Evolutionary conservation across 2,113 vertebrate genomes (phyloP), one percentile per base, ranked within the genome.

Genomic region (Elaphurus davidianus): DNA sequence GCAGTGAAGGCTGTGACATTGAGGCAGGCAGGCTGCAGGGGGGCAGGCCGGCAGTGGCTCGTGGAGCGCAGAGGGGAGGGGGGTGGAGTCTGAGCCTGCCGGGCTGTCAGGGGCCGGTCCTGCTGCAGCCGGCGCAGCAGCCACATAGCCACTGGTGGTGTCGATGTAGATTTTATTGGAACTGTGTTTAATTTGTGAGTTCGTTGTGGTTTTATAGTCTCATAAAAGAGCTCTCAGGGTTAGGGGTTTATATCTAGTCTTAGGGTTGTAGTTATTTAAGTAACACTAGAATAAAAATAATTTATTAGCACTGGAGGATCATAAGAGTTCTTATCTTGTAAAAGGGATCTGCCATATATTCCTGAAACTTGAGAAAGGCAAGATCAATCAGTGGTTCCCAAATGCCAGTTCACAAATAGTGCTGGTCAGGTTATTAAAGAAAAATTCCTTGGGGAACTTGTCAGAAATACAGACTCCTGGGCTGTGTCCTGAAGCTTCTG

Each of bases 231-330:
- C 23, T 95, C 13, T 87, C 30, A 96, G 40, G 50, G 74, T 92
- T 94, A 54, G 52, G 33, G 28, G 4, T n/a, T 92, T 92, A 45
- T 90, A 52, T 92, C 21, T 82, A 95, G 50, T 28, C 40, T 90
- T 94, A 81, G 7, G 25, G 8, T 55, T 87, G 2, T 64, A 25
- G 86, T 87, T 93, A 55, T 90, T 94, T 40, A 74, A 64, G 30
- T 92, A 88, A 93, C 28, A 92, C 90, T 82, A 50, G n/a, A 85
- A 82, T 95, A 94, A 87, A 96, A 96, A 83, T 82, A 91, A 64
- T 89, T 90, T 87, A 23, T 81, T 82, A 92, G 52, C 47, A 9
- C n/a, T 60, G 5, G 78, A 94, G 3, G 40, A 40, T 62, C 8
- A 6, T 88, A 36, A 86, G 76, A 94, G 64, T 33, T 83, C 95